phyloP scores from a whole-genome alignment of 2,888 invertebrate genomes.

The Tyria jacobaeae region DNA sequence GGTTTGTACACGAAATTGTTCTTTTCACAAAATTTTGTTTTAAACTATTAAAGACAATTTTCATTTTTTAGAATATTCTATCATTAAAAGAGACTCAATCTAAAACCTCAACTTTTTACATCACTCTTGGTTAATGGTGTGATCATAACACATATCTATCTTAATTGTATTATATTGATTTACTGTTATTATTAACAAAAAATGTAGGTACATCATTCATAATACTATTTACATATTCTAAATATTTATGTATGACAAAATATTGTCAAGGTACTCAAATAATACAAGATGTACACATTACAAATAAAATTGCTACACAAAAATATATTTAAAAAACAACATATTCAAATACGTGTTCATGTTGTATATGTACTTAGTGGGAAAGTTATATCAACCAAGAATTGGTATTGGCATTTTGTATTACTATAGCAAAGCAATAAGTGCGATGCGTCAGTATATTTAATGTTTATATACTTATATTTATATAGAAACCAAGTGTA shows the following conservation, averaged over 20 bases:
- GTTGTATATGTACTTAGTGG: background rate
- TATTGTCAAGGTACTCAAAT: slow-evolving; percentile 10
- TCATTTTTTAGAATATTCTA: background rate
- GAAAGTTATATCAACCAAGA: background rate
- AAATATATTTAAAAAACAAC: background rate
- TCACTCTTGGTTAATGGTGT: background rate
- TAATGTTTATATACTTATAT: background rate
- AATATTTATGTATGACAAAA: slow-evolving; percentile 8
- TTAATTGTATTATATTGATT: background rate
- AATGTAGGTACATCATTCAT: slow-evolving; percentile 1
- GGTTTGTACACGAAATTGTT: background rate
- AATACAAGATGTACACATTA: slow-evolving; percentile 6
- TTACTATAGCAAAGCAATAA: background rate
- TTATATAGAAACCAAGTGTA: slow-evolving; percentile 1
- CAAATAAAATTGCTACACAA: background rate
- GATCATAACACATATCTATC: background rate
- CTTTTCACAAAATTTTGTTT: background rate
- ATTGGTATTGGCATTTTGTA: background rate
- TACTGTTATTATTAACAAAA: no score
- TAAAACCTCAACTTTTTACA: background rate
- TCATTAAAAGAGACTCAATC: background rate
- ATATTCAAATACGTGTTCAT: slow-evolving; percentile 2
- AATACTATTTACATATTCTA: slow-evolving; percentile 15
- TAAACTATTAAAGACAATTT: background rate
- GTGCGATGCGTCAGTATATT: background rate